phyloP scores from a whole-genome alignment of 2,113 vertebrate species.

The Psephotus haematonotus region DNA sequence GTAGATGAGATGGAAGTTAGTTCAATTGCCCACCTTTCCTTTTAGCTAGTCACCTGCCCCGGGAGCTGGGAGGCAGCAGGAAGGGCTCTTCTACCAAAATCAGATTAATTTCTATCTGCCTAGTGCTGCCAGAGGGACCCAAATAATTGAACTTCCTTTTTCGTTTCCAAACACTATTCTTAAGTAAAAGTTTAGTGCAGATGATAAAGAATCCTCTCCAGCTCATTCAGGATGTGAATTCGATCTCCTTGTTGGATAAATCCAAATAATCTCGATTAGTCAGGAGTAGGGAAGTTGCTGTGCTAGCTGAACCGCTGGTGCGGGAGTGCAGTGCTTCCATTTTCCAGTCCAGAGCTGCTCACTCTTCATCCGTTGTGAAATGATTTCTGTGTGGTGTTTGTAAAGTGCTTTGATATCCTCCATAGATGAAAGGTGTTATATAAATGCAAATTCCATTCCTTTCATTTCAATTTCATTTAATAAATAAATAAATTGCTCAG shows the following conservation, averaged over 20 bases:
- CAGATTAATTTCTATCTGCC: neutral
- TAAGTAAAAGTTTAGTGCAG: neutral
- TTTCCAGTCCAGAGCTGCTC: neutral
- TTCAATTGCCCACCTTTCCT: neutral
- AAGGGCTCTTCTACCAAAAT: neutral
- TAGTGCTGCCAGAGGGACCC: neutral
- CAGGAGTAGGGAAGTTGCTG: neutral
- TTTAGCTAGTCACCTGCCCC: neutral
- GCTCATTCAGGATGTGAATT: neutral
- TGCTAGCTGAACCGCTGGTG: neutral
- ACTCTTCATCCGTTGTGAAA: neutral
- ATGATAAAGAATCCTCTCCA: neutral
- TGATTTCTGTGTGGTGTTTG: neutral
- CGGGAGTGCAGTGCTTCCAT: neutral
- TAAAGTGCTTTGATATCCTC: conserved; percentile 14
- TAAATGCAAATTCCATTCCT: conserved; percentile 51
- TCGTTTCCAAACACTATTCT: neutral
- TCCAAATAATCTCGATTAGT: neutral
- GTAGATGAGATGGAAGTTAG: neutral
- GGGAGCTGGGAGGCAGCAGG: neutral
- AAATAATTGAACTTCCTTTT: neutral
- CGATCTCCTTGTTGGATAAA: neutral
- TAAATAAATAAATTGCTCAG: conserved; percentile 43
- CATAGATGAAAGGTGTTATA: conserved; percentile 56
- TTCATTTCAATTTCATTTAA: conserved; percentile 37